Evolutionary conservation across 2,888 invertebrate genomes (phyloP), one percentile per base, ranked within the genome.

Genomic region (Mystacides longicornis): DNA sequence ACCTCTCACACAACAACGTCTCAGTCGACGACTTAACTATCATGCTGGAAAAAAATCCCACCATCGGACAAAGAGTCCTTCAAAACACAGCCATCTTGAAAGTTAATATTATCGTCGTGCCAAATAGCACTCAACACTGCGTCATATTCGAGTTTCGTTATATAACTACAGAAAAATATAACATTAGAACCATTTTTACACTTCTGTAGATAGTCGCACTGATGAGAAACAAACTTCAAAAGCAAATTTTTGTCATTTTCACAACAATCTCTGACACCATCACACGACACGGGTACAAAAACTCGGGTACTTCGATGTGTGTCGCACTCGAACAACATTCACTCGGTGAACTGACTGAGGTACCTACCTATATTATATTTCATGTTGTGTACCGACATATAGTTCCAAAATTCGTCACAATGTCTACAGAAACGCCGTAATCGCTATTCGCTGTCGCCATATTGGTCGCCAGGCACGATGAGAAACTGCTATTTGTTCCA

Each of bases 71-170:
- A 81, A 81, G 79, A 75, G 77, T 79, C 79, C 79, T 79, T 82
- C 81, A 83, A 81, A 80, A 80, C 78, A 80, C 83, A 82, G 83
- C 83, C 83, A 84, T 84, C 81, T 83, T 83, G 83, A 77, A 78
- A 76, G 75, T 57, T 48, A 57, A 54, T 51, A n/a, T n/a, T n/a
- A 49, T 47, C 20, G 50, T 54, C 47, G 57, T 49, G 57, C 51
- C 54, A 51, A 53, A 54, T 49, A 57, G 57, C 54, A 57, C 54
- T 57, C 53, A 56, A 46, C 53, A 56, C 57, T 51, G 57, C 54
- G 57, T 54, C 57, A 57, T 57, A 49, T 22, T 50, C 47, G 54
- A 43, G 22, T 27, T 54, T 48, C 37, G 57, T 57, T 57, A 57
- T 54, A 51, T 57, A 54, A 57, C 52, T 49, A 49, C 57, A 57